Conservation (phyloP, 2,113 vertebrate genomes). For the Gymnobelideus leadbeateri region DNA sequence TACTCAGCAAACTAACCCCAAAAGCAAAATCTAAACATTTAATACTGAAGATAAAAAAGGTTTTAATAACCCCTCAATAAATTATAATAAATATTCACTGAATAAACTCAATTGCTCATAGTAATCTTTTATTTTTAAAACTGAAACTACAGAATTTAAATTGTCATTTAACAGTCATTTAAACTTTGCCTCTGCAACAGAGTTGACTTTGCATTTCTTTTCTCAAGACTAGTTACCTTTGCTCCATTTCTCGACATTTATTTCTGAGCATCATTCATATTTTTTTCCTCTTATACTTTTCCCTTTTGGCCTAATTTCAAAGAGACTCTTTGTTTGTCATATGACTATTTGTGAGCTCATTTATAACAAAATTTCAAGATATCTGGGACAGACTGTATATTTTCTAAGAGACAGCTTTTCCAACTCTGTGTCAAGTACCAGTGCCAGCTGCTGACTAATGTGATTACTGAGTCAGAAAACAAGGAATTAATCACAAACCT, state of each 20-base stretch:
- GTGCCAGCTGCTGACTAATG: background rate
- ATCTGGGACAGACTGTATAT: conserved; percentile 1
- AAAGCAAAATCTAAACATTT: conserved; percentile 16
- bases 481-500: conserved; percentile 10
- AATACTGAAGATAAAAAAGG: background rate
- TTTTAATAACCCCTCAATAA: background rate
- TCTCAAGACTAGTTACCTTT: background rate
- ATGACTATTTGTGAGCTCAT: background rate
- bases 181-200: background rate
- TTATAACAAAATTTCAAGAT: conserved; percentile 8
- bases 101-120: background rate
- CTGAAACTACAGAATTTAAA: background rate
- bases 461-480: conserved; percentile 6
- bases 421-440: background rate
- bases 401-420: conserved; percentile 6
- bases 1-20: background rate
- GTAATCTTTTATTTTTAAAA: background rate
- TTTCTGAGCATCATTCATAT: background rate
- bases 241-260: background rate
- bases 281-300: background rate
- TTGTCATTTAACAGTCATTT: background rate
- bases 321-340: background rate
- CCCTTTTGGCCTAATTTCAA: conserved; percentile 1
- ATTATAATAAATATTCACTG: background rate
- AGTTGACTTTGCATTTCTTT: background rate